Evolutionary conservation across 2,797 vertebrate genomes (phyloP), one percentile per base, ranked within the genome.

Genomic region (Scomberomorus guttatus): DNA sequence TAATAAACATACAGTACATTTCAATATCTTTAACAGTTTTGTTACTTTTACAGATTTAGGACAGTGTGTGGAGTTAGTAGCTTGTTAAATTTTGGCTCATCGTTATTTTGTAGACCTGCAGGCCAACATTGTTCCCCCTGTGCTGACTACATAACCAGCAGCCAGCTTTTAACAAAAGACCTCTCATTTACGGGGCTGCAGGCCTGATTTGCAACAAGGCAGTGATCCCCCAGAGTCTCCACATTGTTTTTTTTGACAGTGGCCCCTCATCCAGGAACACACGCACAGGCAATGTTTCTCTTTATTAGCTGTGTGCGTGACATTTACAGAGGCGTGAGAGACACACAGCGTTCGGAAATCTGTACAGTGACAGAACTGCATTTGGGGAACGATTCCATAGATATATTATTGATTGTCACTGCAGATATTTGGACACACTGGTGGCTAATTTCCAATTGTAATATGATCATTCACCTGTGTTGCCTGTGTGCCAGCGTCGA

Each of bases 121-220:
- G 50, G 42, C 60, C 69, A 72, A 58, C 60, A 72, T 79, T 80
- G 80, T 85, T 83, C 56, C 58, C 71, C 10, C n/a, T n/a, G 15
- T 75, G 72, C 83, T 62, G 78, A 85, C 76, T 71, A 65, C 44
- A 68, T 66, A 75, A 55, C 66, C 75, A 68, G 42, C 55, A 82
- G 68, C 50, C 52, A 65, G 68, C 69, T 83, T 64, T 74, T 79
- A 72, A 87, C 87, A 87, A 90, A 69, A 70, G 70, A 12, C 37
- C 5, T 68, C 64, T 86, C 50, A 75, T 81, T 83, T 79, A 77
- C 75, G 84, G 66, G 72, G 72, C 83, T 86, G 50, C 74, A 68
- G 79, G 65, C 68, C 44, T 11, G 46, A 13, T 66, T 24, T 55
- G 58, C 52, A 77, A 58, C 60, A 67, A 64, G 56, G 42, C 57